phyloP scores from a whole-genome alignment of 2,797 vertebrate species.

The Hapalemur alaotrensis region DNA sequence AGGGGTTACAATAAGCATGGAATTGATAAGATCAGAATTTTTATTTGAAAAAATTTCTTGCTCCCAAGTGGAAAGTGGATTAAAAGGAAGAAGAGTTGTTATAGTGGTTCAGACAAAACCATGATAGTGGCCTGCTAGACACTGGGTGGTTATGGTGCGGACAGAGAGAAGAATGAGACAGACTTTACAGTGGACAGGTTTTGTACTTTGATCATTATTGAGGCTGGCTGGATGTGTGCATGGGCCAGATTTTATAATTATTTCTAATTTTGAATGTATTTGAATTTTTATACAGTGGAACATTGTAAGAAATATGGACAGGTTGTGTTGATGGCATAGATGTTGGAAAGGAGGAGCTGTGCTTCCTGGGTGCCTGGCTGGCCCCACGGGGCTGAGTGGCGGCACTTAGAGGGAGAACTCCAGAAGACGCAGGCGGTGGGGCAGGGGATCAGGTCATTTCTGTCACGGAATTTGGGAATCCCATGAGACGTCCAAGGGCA shows the following conservation, averaged over 20 bases:
- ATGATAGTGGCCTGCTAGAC: not conserved
- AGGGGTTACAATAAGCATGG: not conserved
- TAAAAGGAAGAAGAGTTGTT: not conserved
- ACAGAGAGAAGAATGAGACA: not conserved
- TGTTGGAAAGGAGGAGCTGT: not conserved
- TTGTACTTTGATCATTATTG: not conserved
- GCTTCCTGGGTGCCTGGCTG: not conserved
- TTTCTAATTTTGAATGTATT: not conserved
- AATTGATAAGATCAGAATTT: not conserved
- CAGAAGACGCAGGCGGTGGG: not conserved
- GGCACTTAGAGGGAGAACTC: not conserved
- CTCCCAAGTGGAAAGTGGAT: not conserved
- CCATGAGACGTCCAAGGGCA: not conserved
- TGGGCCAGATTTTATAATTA: not conserved
- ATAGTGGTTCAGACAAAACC: not conserved
- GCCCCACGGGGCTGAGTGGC: not conserved
- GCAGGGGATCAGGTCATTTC: too few species aligned
- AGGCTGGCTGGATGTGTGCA: not conserved
- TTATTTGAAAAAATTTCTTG: not conserved
- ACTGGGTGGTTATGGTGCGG: fast-evolving
- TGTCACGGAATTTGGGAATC: not conserved
- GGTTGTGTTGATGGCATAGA: not conserved
- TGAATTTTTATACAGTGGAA: not conserved
- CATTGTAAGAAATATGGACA: not conserved
- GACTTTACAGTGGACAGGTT: not conserved